Evolutionary conservation across 2,888 invertebrate genomes (phyloP).

Genomic region (Drosophila peninsularis): DNA sequence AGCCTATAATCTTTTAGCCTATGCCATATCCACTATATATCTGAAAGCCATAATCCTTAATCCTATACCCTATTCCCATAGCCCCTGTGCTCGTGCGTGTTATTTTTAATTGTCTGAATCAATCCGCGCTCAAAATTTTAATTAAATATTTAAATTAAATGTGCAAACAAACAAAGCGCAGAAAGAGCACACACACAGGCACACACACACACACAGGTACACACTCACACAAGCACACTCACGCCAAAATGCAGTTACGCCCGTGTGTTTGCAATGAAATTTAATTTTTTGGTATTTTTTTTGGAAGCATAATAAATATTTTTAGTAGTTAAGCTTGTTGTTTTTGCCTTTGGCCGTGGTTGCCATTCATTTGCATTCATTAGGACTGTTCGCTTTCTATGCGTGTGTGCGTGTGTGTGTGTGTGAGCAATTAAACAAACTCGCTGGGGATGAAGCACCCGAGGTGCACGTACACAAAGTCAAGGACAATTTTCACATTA

Average conservation of each 20-base stretch:
- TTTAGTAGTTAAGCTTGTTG: conserved; percentile 57
- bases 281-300: conserved; percentile 42
- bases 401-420: conserved; percentile 16
- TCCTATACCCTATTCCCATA: background rate
- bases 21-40: too few relatives aligned
- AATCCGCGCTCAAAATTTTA: conserved; percentile 77
- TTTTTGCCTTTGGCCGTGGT: conserved; percentile 42
- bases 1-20: background rate
- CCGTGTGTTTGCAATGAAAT: conserved; percentile 49
- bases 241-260: conserved; percentile 15
- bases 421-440: conserved; percentile 65
- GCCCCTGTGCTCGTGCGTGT: conserved; percentile 38
- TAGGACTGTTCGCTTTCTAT: conserved; percentile 48
- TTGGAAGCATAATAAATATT: conserved; percentile 66
- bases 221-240: conserved; percentile 14
- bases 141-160: conserved; percentile 79
- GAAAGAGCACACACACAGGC: conserved; percentile 22
- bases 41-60: background rate
- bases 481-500: conserved; percentile 72
- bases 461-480: conserved; percentile 59
- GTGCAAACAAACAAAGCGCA: conserved; percentile 54
- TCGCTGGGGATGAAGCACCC: conserved; percentile 31
- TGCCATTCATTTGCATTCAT: conserved; percentile 77
- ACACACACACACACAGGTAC: conserved; percentile 23
- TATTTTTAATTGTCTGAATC: conserved; percentile 76